Evolutionary conservation across 2,888 invertebrate species (phyloP).

Genomic region (Mystacides longicornis): DNA sequence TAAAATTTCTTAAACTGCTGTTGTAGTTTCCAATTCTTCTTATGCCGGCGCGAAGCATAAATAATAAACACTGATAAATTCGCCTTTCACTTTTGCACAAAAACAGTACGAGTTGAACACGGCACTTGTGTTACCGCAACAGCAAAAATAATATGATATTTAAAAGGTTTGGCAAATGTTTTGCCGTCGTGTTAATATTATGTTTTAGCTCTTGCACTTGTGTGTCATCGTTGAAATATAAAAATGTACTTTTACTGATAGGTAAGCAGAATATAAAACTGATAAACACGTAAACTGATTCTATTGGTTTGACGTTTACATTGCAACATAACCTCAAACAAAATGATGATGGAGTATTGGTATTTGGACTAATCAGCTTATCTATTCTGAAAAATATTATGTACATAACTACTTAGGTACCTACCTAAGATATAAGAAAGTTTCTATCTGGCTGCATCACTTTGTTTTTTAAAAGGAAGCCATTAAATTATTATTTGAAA

Average conservation of each 20-base stretch:
- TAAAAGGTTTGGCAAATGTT: background rate
- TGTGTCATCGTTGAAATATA: background rate
- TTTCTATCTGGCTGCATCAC: no score
- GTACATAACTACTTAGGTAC: no score
- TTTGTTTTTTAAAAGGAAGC: no score
- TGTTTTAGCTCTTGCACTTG: background rate
- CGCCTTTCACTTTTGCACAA: slow-evolving; percentile 16
- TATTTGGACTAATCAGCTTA: no score
- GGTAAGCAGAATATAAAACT: slow-evolving; percentile 30
- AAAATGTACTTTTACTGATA: slow-evolving; percentile 1
- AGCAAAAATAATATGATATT: background rate
- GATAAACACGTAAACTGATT: background rate
- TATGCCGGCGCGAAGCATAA: slow-evolving; percentile 13
- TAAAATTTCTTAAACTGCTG: slow-evolving; percentile 4
- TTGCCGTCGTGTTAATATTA: background rate
- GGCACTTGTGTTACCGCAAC: no score
- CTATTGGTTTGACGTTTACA: background rate
- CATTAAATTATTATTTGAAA: no score
- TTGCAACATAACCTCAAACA: background rate
- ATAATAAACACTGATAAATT: slow-evolving; percentile 4
- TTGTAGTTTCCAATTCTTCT: slow-evolving; percentile 4
- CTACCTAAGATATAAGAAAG: no score
- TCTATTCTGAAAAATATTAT: no score
- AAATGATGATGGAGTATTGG: no score
- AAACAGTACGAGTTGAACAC: background rate